These are phyloP conservation scores for Leptinotarsa defecta DNA, from an alignment of 1,140 invertebrate genomes.

Conservation along the genomic window DNA sequence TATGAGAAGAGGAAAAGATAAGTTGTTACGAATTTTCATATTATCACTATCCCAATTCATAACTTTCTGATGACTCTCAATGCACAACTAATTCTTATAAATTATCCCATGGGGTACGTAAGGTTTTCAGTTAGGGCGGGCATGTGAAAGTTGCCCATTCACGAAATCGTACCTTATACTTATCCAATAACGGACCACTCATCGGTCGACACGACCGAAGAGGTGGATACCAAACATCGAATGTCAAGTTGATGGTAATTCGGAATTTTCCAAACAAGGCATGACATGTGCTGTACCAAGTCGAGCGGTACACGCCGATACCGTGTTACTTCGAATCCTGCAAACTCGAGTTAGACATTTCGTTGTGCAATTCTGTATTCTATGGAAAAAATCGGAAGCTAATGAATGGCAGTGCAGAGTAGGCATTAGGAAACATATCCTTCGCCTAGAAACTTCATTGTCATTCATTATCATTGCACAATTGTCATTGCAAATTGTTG, in stretches of 20 bases:
- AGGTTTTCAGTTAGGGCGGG: no score
- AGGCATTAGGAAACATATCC: background rate
- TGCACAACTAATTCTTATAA: no score
- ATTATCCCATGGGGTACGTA: no score
- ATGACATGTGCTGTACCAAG: constrained; percentile 5
- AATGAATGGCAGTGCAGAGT: background rate
- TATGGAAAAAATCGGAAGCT: background rate
- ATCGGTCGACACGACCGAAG: background rate
- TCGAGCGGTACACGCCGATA: background rate
- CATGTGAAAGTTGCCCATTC: no score
- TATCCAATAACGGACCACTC: background rate
- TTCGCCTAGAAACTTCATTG: no score
- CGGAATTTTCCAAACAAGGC: background rate
- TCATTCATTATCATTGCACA: no score
- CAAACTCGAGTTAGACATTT: constrained; percentile 2
- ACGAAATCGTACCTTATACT: background rate
- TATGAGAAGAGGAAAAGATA: no score
- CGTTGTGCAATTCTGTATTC: background rate
- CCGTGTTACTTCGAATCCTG: background rate
- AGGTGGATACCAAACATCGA: background rate
- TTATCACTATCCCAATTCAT: no score
- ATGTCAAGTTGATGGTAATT: constrained; percentile 6
- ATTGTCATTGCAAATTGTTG: no score
- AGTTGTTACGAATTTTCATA: no score
- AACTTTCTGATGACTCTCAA: no score